Base-by-base conservation (phyloP, 2,797 vertebrate species). In the Sphenodon punctatus region DNA sequence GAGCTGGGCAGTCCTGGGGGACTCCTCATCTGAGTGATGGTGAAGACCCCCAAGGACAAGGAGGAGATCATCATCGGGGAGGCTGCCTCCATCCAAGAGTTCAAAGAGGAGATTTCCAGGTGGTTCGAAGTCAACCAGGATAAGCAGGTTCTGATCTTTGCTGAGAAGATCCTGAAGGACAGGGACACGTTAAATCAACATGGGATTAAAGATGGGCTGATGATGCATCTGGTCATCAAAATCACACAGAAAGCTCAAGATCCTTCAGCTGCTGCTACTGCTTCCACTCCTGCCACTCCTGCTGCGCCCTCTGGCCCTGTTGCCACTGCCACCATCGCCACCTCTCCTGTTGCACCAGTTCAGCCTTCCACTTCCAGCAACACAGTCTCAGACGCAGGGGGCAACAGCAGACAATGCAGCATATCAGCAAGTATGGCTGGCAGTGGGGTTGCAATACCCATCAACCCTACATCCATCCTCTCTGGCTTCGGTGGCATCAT, bases 81-180 rank as follows among this genome's bases (percentile, higher is more conserved):
- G 78, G 97, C 98, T 93, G 97, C 97, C 75, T 98, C 98, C 70
- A 98, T 99, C 89, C 96, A 97, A 84, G 97, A 98, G 98, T 99
- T 99, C 92, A 99, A 99, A 95, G 98, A 99, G 94, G 99, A 99
- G 93, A 99, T 99, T 89, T 99, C 98, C 60, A 96, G 97, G 94
- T 93, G 98, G 69, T 99, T 99, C 95, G 99, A 99, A 96, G 99
- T 99, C 89, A 98, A 99, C 95, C 98, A 98, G 95, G 99, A 99
- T 96, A 99, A 99, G 96, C 97, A 99, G 97, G 99, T 99, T 93
- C 95, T 99, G 96, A 99, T 99, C 95, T 99, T 99, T 93, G 99
- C 99, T 5, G 99, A 99, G 89, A 99, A 99, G 97, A 99, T 99
- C 90, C 96, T 99, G 93, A 99, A 99, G 94, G 99, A 99, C 20